Percentiles rank a stretch among this genome's conserved stretches.
phyloP scores from a whole-genome alignment of 1,140 invertebrate genomes.

The Steinernema feltiae region DNA sequence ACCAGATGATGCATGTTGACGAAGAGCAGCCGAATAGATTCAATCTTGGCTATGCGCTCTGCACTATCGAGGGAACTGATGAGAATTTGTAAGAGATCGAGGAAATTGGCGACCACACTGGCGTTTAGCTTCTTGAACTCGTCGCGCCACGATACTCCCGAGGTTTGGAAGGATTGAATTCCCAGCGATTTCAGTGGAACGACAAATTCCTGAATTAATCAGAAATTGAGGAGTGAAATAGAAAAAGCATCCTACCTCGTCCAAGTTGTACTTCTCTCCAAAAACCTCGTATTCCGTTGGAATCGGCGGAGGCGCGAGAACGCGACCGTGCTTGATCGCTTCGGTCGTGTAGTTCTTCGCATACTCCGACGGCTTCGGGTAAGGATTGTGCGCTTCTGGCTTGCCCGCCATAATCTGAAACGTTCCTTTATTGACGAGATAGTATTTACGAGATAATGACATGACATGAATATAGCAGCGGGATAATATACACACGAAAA shows the following conservation, averaged over 20 bases:
- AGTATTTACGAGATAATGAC: neutral
- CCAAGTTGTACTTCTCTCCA: slow-evolving; percentile 1
- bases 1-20: slow-evolving; percentile 5
- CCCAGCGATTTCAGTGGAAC: neutral
- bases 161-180: neutral
- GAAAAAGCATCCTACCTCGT: slow-evolving; percentile 8
- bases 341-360: slow-evolving; percentile 13
- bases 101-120: neutral
- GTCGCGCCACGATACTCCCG: neutral
- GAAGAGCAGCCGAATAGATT: neutral
- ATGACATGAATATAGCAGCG: no score
- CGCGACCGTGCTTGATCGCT: neutral
- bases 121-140: slow-evolving; percentile 1
- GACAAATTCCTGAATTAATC: no score
- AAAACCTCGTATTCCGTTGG: neutral
- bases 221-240: no score
- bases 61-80: neutral
- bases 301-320: neutral
- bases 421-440: neutral
- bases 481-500: no score
- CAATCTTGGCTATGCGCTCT: neutral
- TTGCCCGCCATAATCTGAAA: neutral
- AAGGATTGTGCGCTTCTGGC: neutral
- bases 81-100: neutral
- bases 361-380: neutral